Evolutionary conservation across 2,113 vertebrate genomes (phyloP).

Genomic region (Phainopepla nitens): DNA sequence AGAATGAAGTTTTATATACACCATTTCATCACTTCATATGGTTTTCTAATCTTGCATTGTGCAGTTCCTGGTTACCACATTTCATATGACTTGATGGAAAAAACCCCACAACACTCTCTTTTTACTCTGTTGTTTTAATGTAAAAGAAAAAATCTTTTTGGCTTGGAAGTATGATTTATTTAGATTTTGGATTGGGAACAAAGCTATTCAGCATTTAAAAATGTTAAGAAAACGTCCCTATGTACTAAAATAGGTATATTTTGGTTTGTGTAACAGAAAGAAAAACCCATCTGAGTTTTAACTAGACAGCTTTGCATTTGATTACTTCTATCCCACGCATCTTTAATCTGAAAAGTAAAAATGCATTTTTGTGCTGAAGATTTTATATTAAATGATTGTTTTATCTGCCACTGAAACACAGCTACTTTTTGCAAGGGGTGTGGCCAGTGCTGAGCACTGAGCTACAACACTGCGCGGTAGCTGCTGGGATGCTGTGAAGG

Average conservation of each 20-base stretch:
- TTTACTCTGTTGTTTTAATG: not conserved
- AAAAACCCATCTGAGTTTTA: not conserved
- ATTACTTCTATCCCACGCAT: not conserved
- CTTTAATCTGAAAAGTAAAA: not conserved
- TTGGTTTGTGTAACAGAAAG: not conserved
- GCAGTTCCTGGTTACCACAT: not conserved
- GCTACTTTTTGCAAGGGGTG: not conserved
- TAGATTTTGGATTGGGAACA: not conserved
- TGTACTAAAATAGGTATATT: not conserved
- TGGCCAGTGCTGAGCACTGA: not conserved
- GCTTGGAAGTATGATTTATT: not conserved
- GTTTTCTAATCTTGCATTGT: not conserved
- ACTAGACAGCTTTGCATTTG: not conserved
- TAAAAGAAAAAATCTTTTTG: not conserved
- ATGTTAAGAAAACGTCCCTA: not conserved
- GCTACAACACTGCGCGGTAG: fast-evolving
- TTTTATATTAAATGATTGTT: not conserved
- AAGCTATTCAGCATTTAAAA: not conserved
- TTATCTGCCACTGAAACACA: not conserved
- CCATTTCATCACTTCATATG: not conserved
- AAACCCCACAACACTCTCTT: fast-evolving
- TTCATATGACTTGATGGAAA: not conserved
- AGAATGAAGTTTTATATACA: not conserved
- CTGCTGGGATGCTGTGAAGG: not conserved
- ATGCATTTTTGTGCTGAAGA: not conserved